These are phyloP conservation scores for Stomatorhinus ivindoensis DNA, from an alignment of 2,113 vertebrate genomes.

Conservation along the genomic window DNA sequence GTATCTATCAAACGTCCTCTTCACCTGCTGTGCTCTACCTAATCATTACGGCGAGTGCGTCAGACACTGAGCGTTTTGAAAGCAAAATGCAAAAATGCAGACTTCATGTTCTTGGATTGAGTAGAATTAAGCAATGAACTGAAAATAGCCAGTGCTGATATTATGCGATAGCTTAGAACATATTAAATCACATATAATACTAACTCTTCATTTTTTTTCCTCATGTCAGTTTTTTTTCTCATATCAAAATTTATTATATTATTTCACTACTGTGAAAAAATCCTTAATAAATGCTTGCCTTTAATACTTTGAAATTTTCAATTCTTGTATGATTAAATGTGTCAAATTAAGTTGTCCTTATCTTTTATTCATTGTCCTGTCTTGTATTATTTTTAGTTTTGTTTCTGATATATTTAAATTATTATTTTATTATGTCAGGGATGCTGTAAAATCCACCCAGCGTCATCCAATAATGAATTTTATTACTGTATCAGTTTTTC, in stretches of 20 bases:
- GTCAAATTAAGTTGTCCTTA: background rate
- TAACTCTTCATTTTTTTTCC: background rate
- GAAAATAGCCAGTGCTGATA: constrained; percentile 49
- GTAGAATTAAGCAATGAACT: constrained; percentile 29
- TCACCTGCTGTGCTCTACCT: constrained; percentile 25
- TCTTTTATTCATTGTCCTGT: background rate
- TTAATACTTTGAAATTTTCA: background rate
- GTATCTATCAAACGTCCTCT: constrained; percentile 27
- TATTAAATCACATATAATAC: constrained; percentile 44
- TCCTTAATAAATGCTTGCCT: background rate
- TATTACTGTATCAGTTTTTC: background rate
- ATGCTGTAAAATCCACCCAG: background rate
- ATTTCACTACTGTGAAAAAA: background rate
- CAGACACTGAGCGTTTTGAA: constrained; percentile 30
- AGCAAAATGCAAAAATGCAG: constrained; percentile 36
- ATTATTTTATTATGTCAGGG: background rate
- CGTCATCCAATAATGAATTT: background rate
- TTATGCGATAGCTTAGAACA: constrained; percentile 45
- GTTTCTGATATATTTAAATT: background rate
- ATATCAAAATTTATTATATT: background rate
- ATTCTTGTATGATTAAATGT: background rate
- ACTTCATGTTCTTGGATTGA: constrained; percentile 13
- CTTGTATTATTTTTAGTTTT: background rate
- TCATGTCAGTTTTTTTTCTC: background rate
- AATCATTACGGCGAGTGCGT: constrained; percentile 30